phyloP scores from a whole-genome alignment of 1,140 invertebrate genomes.

The Harlomillsia oculata region DNA sequence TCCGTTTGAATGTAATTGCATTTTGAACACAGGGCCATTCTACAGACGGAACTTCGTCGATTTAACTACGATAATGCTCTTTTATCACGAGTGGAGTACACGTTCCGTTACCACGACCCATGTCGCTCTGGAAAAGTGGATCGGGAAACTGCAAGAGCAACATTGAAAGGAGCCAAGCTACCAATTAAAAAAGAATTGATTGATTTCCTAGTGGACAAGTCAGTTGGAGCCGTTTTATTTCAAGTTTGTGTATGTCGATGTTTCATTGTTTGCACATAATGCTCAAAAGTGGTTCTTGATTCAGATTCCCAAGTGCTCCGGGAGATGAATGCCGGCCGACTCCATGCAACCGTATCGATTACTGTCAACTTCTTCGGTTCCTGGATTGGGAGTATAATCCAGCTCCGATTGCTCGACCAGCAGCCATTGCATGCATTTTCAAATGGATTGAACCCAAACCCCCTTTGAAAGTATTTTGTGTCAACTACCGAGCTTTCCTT shows the following conservation, averaged over 20 bases:
- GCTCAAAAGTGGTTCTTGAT: neutral
- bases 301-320: slow-evolving; percentile 18
- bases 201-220: slow-evolving; percentile 32
- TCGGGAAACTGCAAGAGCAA: slow-evolving; percentile 27
- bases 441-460: slow-evolving; percentile 32
- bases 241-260: neutral
- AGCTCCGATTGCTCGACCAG: slow-evolving; percentile 28
- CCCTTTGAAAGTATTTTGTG: slow-evolving; percentile 32
- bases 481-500: slow-evolving; percentile 34
- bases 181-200: slow-evolving; percentile 29
- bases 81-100: slow-evolving; percentile 28
- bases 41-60: slow-evolving; percentile 28
- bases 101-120: slow-evolving; percentile 31
- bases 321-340: slow-evolving; percentile 16
- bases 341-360: slow-evolving; percentile 20
- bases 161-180: slow-evolving; percentile 33
- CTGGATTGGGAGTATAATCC: slow-evolving; percentile 34
- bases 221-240: slow-evolving; percentile 1
- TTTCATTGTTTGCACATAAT: slow-evolving; percentile 2
- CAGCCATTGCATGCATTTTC: slow-evolving; percentile 29
- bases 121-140: slow-evolving; percentile 33
- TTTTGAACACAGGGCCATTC: slow-evolving; percentile 27
- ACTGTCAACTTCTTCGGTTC: slow-evolving; percentile 29
- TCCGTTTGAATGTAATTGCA: neutral
- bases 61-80: slow-evolving; percentile 30